Evolutionary conservation across 2,113 vertebrate genomes (phyloP), one percentile per base, ranked within the genome.

Genomic region (Percopsis transmontana): DNA sequence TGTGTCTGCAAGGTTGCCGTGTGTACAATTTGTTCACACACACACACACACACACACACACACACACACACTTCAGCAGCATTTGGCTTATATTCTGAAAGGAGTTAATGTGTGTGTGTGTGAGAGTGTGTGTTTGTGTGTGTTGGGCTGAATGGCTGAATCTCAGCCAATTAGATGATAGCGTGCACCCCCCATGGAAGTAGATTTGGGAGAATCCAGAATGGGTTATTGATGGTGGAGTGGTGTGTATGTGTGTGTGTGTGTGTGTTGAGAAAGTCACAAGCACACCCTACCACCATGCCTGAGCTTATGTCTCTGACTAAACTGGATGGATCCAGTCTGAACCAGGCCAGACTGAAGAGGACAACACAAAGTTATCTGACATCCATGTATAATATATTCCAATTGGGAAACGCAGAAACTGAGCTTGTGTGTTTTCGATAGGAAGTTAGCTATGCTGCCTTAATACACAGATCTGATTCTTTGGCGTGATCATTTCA

Each of bases 401-500:
- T 66, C 74, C 27, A 27, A 63, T 66, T 38, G 60, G 41, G 38
- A 68, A 58, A 65, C 72, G 52, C 57, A 68, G 60, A 74, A 67
- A 65, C 27, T 5, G 74, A 70, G 66, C 45, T 9, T 60, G 41
- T 60, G 20, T 62, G 16, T 0, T 68, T 72, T 56, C 7, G 58
- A 48, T 65, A 61, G 55, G 56, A 62, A 64, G 66, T 63, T 39
- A 71, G 64, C 79, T 70, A 71, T 21, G 76, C 74, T 83, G 79
- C 67, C 79, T 71, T 63, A 67, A 79, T 70, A 64, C 62, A 70
- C 64, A 62, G 72, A 77, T 77, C 79, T 79, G 74, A 33, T 80
- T 91, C 91, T 91, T 92, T 91, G 91, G 90, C 83, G 74, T 84
- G 82, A 79, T 86, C 79, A 74, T 70, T 74, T 76, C 44, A 80